Evolutionary conservation across 2,888 invertebrate genomes (phyloP), one percentile per base, ranked within the genome.

Genomic region (Andrena trimmerana): DNA sequence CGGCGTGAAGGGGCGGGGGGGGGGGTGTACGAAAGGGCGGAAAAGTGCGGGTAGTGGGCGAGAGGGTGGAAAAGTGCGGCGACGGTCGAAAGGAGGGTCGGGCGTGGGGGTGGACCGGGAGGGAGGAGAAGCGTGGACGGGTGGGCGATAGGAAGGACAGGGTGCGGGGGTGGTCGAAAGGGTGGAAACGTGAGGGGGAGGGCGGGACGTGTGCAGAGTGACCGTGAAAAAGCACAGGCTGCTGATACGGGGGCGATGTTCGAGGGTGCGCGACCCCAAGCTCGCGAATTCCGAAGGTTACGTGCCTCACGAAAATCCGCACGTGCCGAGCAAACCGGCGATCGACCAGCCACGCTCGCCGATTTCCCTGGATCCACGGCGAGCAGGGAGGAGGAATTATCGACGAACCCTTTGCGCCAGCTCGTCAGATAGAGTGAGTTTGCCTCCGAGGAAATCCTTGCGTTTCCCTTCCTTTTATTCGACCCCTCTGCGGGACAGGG

Each of bases 271-370:
- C 8, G 16, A 57, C 54, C 54, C 20, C 42, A 10, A 2, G 10
- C 36, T 29, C 54, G n/a, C 52, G 50, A 70, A 63, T 57, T 62
- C 24, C 62, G 27, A 80, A 33, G 70, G 59, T 80, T 71, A 60
- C 69, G 48, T 50, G 65, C 29, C 54, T n/a, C 29, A 33, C 42
- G 50, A 52, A 70, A 42, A 65, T 65, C 5, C 63, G 42, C 70
- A 65, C 75, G 68, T 75, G 75, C 24, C 29, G 36, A 27, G 6
- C 54, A 36, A 29, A 33, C n/a, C 54, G 63, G 16, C 52, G 36
- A 74, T 74, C 67, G 24, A 16, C n/a, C 42, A 20, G 10, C 3
- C 27, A 54, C 33, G 0, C 24, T 10, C 52, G 36, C n/a, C 54
- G 62, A 33, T 68, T 31, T 73, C 52, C 31, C 36, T 31, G 24